Evolutionary conservation across 1,140 invertebrate species (phyloP), one percentile per base, ranked within the genome.

Genomic region (Agrypnia vestita): DNA sequence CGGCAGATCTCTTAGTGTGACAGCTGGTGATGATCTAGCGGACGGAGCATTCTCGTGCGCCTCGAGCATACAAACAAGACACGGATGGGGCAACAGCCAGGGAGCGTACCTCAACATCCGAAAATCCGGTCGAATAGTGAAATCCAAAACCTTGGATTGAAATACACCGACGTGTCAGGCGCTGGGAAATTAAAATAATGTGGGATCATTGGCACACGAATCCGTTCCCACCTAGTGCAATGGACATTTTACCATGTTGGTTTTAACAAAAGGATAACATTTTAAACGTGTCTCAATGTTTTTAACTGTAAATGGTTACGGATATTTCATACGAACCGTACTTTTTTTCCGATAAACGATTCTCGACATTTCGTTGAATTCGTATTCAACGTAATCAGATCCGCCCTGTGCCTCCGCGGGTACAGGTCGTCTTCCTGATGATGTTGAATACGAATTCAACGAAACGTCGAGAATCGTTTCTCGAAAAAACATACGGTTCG

Each of bases 181-280:
- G 61, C 13, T 8, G 25, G n/a, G 61, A 64, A 64, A 13, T 19
- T 64, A 64, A 64, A 64, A 64, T 43, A 12, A n/a, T 10, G 35
- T 64, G 10, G 10, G 61, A 64, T 35, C 61, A 64, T 64, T 64
- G 61, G 61, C 61, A 64, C 35, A 64, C 61, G 25, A 25, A 64
- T 10, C 35, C 61, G 25, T 19, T 15, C 11, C 11, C 12, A 19
- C 25, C 13, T 64, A 11, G 0, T 7, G 13, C 13, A 13, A 43
- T n/a, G 61, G 35, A 4, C 12, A 43, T 61, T 21, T 7, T 25
- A 51, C 8, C 3, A 51, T 51, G 11, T 15, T 13, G 1, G 1
- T 12, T 13, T 13, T 51, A 4, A 51, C 3, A 4, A 51, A n/a
- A n/a, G n/a, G n/a, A n/a, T n/a, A n/a, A n/a, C n/a, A n/a, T n/a